phyloP scores from a whole-genome alignment of 2,888 invertebrate genomes.

The Bursaphelenchus okinawaensis region DNA sequence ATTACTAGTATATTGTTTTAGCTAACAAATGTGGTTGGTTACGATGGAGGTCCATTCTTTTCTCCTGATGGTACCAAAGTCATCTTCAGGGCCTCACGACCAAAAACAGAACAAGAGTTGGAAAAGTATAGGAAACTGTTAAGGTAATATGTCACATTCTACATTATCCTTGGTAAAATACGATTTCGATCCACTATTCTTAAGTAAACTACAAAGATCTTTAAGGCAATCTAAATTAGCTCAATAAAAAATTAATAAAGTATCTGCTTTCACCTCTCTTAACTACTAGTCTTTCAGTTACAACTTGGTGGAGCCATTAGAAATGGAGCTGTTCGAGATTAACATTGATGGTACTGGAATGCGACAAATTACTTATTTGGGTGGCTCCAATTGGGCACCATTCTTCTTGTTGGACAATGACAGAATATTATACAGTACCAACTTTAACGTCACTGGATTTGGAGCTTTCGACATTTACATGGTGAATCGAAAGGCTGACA shows the following conservation, averaged over 20 bases:
- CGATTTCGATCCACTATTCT: too few relatives aligned
- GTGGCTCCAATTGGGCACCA: constrained; percentile 40
- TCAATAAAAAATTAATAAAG: too few relatives aligned
- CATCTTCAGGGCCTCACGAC: constrained; percentile 34
- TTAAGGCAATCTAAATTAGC: too few relatives aligned
- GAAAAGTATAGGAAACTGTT: constrained; percentile 33
- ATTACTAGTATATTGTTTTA: constrained; percentile 13
- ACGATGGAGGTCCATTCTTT: constrained; percentile 41
- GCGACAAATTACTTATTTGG: constrained; percentile 28
- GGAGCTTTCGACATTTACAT: constrained; percentile 31
- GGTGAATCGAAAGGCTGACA: constrained; percentile 29
- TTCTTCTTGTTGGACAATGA: constrained; percentile 29
- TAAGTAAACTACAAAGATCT: too few relatives aligned
- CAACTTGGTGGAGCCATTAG: constrained; percentile 31
- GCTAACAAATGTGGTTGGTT: constrained; percentile 31
- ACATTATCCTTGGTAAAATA: too few relatives aligned
- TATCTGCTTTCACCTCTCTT: background rate
- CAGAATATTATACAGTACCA: constrained; percentile 32
- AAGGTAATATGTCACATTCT: constrained; percentile 18
- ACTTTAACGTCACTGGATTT: constrained; percentile 28
- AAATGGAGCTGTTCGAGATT: constrained; percentile 36
- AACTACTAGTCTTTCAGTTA: constrained; percentile 17
- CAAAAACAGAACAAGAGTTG: constrained; percentile 29
- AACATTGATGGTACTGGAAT: constrained; percentile 30
- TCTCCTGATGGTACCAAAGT: constrained; percentile 34